A percentile compares a stretch with the other conserved stretches of the same genome.
Evolutionary conservation across 1,140 invertebrate species (phyloP).

Genomic region (Drosophila simulans): DNA sequence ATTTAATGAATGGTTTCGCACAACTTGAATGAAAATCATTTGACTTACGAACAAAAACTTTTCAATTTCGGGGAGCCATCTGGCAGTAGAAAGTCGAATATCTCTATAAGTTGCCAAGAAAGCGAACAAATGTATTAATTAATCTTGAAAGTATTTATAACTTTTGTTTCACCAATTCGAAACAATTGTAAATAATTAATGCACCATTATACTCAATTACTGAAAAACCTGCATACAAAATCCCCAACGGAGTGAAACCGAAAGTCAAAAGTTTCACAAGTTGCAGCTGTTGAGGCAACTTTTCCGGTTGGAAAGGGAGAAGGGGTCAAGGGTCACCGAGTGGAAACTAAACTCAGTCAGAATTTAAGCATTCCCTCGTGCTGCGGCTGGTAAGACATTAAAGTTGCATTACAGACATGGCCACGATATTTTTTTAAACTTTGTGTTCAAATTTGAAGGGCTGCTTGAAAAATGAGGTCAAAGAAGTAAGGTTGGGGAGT

Average conservation of each 20-base stretch:
- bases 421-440: conserved; percentile 12
- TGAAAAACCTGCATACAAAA: conserved; percentile 72
- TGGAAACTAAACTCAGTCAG: conserved; percentile 16
- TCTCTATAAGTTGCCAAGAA: conserved; percentile 30
- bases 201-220: conserved; percentile 81
- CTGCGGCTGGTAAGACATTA: conserved; percentile 36
- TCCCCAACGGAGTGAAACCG: conserved; percentile 37
- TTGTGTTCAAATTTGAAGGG: conserved; percentile 2
- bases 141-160: conserved; percentile 80
- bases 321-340: conserved; percentile 30
- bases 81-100: conserved; percentile 19
- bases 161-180: conserved; percentile 70
- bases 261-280: conserved; percentile 71
- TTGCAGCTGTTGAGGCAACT: conserved; percentile 58
- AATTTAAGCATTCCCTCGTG: conserved; percentile 22
- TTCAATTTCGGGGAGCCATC: conserved; percentile 53
- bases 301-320: conserved; percentile 26
- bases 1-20: conserved; percentile 27
- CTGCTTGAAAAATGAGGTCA: conserved; percentile 2
- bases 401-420: conserved; percentile 42
- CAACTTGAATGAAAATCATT: conserved; percentile 16
- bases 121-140: conserved; percentile 58
- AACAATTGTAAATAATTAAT: conserved; percentile 83
- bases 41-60: conserved; percentile 46
- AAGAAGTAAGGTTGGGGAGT: background rate